phyloP scores from a whole-genome alignment of 2,797 vertebrate species.

The Myotis findleyi region DNA sequence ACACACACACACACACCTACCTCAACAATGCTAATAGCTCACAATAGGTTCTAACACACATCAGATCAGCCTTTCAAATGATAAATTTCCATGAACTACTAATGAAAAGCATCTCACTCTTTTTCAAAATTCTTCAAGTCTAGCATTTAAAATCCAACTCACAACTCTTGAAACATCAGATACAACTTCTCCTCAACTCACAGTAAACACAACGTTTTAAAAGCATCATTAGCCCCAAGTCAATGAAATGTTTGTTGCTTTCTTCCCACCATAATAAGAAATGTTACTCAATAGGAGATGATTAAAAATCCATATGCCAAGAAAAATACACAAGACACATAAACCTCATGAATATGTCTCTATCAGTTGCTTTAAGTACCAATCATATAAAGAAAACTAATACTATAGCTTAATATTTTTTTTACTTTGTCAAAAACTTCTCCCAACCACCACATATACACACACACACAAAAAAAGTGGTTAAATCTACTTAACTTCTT shows the following conservation, averaged over 20 bases:
- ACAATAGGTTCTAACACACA: slow-evolving; percentile 56
- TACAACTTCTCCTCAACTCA: neutral
- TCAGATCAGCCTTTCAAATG: slow-evolving; percentile 69
- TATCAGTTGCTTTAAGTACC: neutral
- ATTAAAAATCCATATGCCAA: slow-evolving; percentile 42
- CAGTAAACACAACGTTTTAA: slow-evolving; percentile 15
- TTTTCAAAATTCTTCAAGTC: slow-evolving; percentile 49
- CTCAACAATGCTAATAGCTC: slow-evolving; percentile 38
- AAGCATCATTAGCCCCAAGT: slow-evolving; percentile 54
- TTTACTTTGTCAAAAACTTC: slow-evolving; percentile 51
- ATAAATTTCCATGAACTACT: slow-evolving; percentile 77
- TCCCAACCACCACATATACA: neutral
- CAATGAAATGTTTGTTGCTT: slow-evolving; percentile 55
- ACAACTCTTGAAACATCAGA: slow-evolving; percentile 68
- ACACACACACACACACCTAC: neutral
- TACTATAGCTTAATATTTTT: slow-evolving; percentile 27
- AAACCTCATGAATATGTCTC: neutral
- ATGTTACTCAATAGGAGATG: neutral
- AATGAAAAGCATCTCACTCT: slow-evolving; percentile 54
- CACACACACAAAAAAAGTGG: slow-evolving; percentile 1
- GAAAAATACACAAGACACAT: neutral
- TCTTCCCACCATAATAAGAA: neutral
- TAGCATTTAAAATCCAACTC: slow-evolving; percentile 61
- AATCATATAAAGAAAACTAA: slow-evolving; percentile 39
- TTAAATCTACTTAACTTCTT: slow-evolving; percentile 63